These are phyloP conservation scores for Maconellicoccus hirsutus DNA, from an alignment of 1,140 invertebrate species.

Conservation along the genomic window DNA sequence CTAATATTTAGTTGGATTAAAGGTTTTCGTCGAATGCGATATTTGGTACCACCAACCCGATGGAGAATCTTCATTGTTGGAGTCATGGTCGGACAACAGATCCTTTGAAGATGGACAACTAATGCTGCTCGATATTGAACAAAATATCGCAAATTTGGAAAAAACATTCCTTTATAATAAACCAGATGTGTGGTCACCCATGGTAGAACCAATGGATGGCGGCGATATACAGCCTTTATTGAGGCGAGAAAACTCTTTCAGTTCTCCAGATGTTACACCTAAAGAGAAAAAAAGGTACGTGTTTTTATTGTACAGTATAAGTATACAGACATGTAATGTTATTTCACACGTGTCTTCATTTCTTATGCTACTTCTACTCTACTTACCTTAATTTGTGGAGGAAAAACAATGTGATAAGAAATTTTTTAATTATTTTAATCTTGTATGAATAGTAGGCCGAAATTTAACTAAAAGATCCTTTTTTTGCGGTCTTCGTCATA, in stretches of 20 bases:
- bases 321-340: too few relatives aligned
- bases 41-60: slow-evolving; percentile 13
- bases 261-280: neutral
- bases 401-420: too few relatives aligned
- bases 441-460: too few relatives aligned
- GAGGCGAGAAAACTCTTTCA: neutral
- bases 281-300: slow-evolving; percentile 11
- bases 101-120: slow-evolving; percentile 43
- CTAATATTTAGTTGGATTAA: too few relatives aligned
- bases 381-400: too few relatives aligned
- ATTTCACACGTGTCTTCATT: too few relatives aligned
- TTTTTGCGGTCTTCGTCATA: too few relatives aligned
- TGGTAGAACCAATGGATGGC: neutral
- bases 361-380: too few relatives aligned
- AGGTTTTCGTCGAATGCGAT: slow-evolving; percentile 11
- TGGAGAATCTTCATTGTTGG: neutral
- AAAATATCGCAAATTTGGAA: slow-evolving; percentile 65
- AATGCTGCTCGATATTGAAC: slow-evolving; percentile 59
- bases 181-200: slow-evolving; percentile 24
- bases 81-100: neutral
- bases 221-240: neutral
- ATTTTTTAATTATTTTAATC: too few relatives aligned
- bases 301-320: too few relatives aligned
- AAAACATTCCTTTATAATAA: slow-evolving; percentile 33
- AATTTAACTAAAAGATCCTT: too few relatives aligned